Evolutionary conservation across 2,888 invertebrate genomes (phyloP), one percentile per base, ranked within the genome.

Genomic region (Galerucella calmariensis): DNA sequence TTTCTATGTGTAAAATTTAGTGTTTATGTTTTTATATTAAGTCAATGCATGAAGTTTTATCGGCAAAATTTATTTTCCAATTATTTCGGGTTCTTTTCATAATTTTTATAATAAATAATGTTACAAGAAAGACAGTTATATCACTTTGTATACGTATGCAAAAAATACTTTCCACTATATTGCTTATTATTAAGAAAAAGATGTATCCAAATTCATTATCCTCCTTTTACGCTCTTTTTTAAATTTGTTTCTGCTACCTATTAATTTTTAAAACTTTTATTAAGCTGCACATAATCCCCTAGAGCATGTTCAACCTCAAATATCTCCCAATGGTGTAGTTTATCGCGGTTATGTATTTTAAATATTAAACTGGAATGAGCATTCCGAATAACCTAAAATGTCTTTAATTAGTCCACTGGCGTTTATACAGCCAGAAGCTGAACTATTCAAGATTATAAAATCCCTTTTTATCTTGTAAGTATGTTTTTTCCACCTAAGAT

Each of bases 391-490:
- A 14, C 51, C 51, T 51, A 14, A 51, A 51, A n/a, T 51, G n/a
- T 51, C 12, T 51, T 51, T 51, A 51, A 51, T 51, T 51, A 51
- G 51, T 51, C 51, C 51, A 62, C 53, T 20, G 71, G 63, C 53
- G 58, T 71, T 53, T 62, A 51, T 14, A n/a, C 1, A 41, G 35
- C 51, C 51, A 14, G 12, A 51, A 51, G 51, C n/a, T 51, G 51
- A 51, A 51, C 14, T 51, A 51, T 51, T 51, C 5, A 51, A 59
- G 27, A 59, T 59, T 5, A 27, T 59, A 11, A 27, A 59, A 41
- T 8, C 35, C 1, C 35, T 1, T 9, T 41, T 41, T 41, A 35
- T 35, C 35, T 35, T 35, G 35, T 27, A 27, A 27, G 27, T 27
- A 35, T 1, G 35, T 41, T 41, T 41, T 41, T 41, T 41, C 35